A percentile compares a stretch with the other conserved stretches of the same genome.
These are phyloP conservation scores for Xylocopa sonorina DNA, from an alignment of 1,140 invertebrate species.

Conservation along the genomic window DNA sequence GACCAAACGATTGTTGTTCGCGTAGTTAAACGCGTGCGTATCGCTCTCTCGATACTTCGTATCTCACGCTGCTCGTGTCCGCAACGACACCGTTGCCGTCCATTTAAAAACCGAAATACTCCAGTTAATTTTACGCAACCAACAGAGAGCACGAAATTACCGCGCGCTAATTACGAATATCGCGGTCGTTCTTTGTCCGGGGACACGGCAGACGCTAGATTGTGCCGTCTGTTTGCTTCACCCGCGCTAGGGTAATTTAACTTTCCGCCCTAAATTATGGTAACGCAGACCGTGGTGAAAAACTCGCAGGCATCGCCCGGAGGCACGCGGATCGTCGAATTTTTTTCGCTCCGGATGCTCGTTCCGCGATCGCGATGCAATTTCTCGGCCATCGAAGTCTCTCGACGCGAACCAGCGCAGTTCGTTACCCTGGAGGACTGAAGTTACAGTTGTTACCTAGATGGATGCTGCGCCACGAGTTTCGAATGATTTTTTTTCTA, in stretches of 20 bases:
- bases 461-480: not conserved
- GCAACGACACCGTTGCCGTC: not conserved
- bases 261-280: conserved; percentile 52
- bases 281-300: not conserved
- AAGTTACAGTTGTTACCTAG: not conserved
- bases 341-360: not conserved
- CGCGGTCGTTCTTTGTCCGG: conserved; percentile 35
- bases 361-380: not conserved
- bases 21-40: too few species aligned
- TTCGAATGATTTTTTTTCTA: not conserved
- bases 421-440: not conserved
- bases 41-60: too few species aligned
- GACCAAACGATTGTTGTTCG: too few species aligned
- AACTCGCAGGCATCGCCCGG: conserved; percentile 15
- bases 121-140: conserved; percentile 4
- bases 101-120: not conserved
- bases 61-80: too few species aligned
- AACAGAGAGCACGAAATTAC: conserved; percentile 31
- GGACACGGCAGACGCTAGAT: conserved; percentile 13
- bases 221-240: conserved; percentile 25
- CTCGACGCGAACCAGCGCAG: too few species aligned
- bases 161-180: conserved; percentile 29
- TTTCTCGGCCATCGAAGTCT: not conserved
- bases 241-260: conserved; percentile 31
- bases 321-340: conserved; percentile 9